Evolutionary conservation across 2,797 vertebrate species (phyloP).

Genomic region (Rhabdomys pumilio): DNA sequence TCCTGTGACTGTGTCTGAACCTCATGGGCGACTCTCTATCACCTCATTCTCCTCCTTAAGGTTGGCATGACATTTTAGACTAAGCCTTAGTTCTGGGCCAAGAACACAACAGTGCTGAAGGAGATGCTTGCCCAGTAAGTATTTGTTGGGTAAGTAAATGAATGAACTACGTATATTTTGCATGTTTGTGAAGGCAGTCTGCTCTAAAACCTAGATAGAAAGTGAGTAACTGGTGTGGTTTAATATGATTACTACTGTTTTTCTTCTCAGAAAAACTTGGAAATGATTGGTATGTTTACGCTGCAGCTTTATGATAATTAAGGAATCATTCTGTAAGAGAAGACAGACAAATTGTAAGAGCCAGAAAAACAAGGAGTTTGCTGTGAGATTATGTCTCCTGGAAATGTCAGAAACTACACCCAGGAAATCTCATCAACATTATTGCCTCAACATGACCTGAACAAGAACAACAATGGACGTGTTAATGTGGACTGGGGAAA

Average conservation of each 20-base stretch:
- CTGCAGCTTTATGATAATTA: neutral
- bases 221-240: conserved; percentile 36
- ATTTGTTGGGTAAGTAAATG: neutral
- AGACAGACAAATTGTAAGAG: neutral
- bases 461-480: neutral
- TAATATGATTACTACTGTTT: neutral
- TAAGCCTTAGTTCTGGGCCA: neutral
- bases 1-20: neutral
- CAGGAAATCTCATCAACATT: neutral
- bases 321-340: neutral
- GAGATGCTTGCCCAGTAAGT: neutral
- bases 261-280: conserved; percentile 26
- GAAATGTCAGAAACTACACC: neutral
- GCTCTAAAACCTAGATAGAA: neutral
- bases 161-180: neutral
- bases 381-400: neutral
- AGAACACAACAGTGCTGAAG: neutral
- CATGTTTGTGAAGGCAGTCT: neutral
- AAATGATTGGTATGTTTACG: conserved; percentile 1
- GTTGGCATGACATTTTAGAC: neutral
- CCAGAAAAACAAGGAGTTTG: neutral
- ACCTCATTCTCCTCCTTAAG: neutral
- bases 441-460: neutral
- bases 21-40: neutral
- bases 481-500: neutral